Percentiles rank a stretch among this genome's conserved stretches.
Evolutionary conservation across 35 echinoderm and acorn worm species (phyloP).

Genomic region (Diadema setosum): DNA sequence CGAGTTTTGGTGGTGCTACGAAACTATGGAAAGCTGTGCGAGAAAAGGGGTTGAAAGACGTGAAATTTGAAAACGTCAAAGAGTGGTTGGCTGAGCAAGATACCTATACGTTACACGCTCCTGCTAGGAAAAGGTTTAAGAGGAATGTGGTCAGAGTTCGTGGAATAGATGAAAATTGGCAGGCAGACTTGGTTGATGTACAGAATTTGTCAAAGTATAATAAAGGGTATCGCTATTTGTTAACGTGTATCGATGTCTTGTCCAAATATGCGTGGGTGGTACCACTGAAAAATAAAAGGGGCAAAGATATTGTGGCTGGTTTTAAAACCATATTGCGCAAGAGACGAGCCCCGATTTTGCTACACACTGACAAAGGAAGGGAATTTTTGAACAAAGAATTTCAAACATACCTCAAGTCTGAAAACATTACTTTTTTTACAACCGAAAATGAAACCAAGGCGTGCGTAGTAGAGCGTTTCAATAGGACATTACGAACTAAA

Average conservation of each 20-base stretch:
- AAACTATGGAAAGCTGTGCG: not conserved
- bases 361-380: slow-evolving; percentile 12
- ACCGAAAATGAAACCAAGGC: slow-evolving; percentile 21
- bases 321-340: not conserved
- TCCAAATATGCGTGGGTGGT: too few species aligned
- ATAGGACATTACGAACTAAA: not conserved
- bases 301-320: not conserved
- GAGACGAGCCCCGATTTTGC: not conserved
- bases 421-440: slow-evolving; percentile 4
- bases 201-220: not conserved
- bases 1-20: not conserved
- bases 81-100: slow-evolving; percentile 19
- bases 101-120: slow-evolving; percentile 14
- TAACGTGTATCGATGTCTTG: too few species aligned
- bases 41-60: not conserved
- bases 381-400: not conserved
- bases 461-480: not conserved
- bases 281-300: not conserved
- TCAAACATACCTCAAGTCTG: not conserved
- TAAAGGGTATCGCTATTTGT: not conserved
- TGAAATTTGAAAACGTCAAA: not conserved
- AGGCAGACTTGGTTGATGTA: not conserved
- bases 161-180: slow-evolving; percentile 3
- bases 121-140: not conserved
- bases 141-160: not conserved